phyloP scores from a whole-genome alignment of 64 coral and sea anemone species.

The Montipora sp. region DNA sequence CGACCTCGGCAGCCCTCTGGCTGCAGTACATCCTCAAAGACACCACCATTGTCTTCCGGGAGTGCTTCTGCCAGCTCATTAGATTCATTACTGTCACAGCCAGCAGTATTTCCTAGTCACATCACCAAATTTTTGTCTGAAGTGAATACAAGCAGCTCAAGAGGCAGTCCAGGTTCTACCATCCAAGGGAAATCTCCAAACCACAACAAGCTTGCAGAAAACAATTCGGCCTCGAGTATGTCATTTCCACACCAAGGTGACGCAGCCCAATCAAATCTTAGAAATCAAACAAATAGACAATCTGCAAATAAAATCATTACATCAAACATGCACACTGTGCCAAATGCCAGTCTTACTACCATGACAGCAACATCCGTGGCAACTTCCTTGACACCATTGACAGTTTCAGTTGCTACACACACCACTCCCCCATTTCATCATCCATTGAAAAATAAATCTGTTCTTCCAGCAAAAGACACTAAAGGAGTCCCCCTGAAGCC shows the following conservation, averaged over 20 bases:
- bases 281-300: not conserved
- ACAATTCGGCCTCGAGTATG: not conserved
- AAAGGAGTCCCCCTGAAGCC: slow-evolving; percentile 41
- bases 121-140: slow-evolving; percentile 12
- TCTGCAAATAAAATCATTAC: not conserved
- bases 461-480: not conserved
- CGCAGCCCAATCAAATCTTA: not conserved
- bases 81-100: slow-evolving; percentile 5
- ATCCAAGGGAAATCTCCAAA: not conserved
- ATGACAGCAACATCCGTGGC: not conserved
- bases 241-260: not conserved
- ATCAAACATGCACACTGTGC: not conserved
- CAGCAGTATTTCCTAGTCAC: slow-evolving; percentile 11
- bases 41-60: not conserved
- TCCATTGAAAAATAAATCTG: not conserved
- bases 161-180: not conserved
- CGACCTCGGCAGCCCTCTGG: slow-evolving; percentile 36
- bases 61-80: not conserved
- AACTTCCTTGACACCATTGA: not conserved
- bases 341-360: not conserved
- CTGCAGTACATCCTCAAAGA: not conserved
- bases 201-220: not conserved
- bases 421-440: slow-evolving; percentile 23
- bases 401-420: slow-evolving; percentile 32
- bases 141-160: not conserved